Conservation (phyloP, 2,888 invertebrate species). For the Oscheius sp. region DNA sequence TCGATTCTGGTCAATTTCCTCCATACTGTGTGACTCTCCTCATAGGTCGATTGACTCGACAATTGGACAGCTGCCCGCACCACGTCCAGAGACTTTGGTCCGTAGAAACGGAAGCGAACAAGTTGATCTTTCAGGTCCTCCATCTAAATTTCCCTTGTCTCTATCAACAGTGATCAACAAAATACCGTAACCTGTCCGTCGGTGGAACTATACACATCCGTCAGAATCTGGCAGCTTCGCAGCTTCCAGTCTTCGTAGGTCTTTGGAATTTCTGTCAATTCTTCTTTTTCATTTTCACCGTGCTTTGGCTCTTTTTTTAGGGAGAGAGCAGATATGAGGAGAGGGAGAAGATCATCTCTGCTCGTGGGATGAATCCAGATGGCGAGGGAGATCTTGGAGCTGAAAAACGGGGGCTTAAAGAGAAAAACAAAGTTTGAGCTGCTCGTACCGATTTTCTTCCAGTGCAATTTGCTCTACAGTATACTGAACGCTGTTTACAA, state of each 20-base stretch:
- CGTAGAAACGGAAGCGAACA: conserved; percentile 52
- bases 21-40: conserved; percentile 31
- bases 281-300: background rate
- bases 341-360: conserved; percentile 44
- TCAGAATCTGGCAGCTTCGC: conserved; percentile 18
- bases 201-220: conserved; percentile 29
- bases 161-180: background rate
- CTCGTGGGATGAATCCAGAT: conserved; percentile 66
- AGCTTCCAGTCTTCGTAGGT: conserved; percentile 34
- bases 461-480: too few species aligned
- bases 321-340: background rate
- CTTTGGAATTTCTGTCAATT: background rate
- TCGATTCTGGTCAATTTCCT: background rate
- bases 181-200: conserved; percentile 21
- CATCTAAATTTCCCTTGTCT: conserved; percentile 40
- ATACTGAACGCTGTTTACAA: too few species aligned
- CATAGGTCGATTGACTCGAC: background rate
- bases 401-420: conserved; percentile 5
- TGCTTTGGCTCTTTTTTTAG: background rate
- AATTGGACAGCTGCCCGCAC: conserved; percentile 26
- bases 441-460: too few species aligned
- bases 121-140: conserved; percentile 54
- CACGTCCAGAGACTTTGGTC: conserved; percentile 43
- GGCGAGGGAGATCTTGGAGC: conserved; percentile 28
- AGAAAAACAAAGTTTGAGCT: too few species aligned